These are phyloP conservation scores for Cerceris rybyensis DNA, from an alignment of 2,888 invertebrate species.

Conservation along the genomic window DNA sequence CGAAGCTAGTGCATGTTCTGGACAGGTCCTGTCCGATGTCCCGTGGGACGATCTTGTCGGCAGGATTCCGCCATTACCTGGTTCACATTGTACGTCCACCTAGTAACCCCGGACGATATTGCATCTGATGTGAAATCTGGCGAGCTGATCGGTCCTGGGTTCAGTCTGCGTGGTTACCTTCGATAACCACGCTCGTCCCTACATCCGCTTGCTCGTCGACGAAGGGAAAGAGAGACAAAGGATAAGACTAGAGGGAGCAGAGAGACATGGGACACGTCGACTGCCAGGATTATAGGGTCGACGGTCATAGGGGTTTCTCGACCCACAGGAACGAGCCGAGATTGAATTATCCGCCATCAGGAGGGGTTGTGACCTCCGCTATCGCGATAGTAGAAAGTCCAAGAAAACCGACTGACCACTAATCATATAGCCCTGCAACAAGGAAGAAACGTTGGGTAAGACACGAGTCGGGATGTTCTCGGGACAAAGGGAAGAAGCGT, in stretches of 20 bases:
- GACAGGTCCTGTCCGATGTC: conserved; percentile 61
- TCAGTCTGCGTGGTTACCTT: conserved; percentile 68
- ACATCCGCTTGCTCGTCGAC: conserved; percentile 25
- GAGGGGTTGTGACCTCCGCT: conserved; percentile 66
- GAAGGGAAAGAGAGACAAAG: conserved; percentile 59
- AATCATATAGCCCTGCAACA: conserved; percentile 64
- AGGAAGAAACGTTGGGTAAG: conserved; percentile 46
- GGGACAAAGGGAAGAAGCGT: conserved; percentile 66
- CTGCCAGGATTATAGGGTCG: conserved; percentile 62
- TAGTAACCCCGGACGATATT: conserved; percentile 70
- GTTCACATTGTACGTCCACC: conserved; percentile 64
- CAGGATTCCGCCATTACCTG: conserved; percentile 66
- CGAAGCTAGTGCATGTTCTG: conserved; percentile 58
- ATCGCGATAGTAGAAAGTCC: conserved; percentile 63
- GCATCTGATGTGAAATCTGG: conserved; percentile 73
- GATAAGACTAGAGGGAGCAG: conserved; percentile 40
- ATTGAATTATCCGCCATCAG: conserved; percentile 76
- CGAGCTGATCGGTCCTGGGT: conserved; percentile 55
- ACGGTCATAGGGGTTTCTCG: conserved; percentile 57
- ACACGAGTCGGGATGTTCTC: conserved; percentile 63
- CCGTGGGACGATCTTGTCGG: conserved; percentile 64
- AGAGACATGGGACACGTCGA: conserved; percentile 44
- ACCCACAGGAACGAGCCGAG: conserved; percentile 63
- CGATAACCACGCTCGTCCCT: conserved; percentile 70
- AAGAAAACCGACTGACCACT: conserved; percentile 62